Evolutionary conservation across 1,140 invertebrate species (phyloP).

Genomic region (Diabrotica undecimpunctata): DNA sequence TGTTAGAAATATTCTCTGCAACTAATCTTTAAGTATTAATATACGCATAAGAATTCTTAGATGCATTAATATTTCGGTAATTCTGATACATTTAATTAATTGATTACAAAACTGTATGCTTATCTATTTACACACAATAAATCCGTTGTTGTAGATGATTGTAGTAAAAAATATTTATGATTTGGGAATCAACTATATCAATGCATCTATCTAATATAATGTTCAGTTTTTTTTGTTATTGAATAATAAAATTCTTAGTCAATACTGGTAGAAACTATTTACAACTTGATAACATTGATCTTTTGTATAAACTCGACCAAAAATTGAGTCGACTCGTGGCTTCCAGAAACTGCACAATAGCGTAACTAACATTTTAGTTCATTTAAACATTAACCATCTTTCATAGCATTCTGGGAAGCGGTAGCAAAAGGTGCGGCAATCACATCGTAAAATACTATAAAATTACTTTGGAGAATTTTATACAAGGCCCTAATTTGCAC

Average conservation of each 20-base stretch:
- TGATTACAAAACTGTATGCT: too few relatives aligned
- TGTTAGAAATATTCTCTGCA: too few relatives aligned
- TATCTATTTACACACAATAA: too few relatives aligned
- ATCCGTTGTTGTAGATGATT: too few relatives aligned
- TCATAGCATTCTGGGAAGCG: constrained; percentile 12
- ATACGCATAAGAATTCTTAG: too few relatives aligned
- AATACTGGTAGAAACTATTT: not conserved
- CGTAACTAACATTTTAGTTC: constrained; percentile 1
- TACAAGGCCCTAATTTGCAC: constrained; percentile 4
- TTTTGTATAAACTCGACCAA: not conserved
- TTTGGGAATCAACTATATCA: too few relatives aligned
- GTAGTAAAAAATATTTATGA: too few relatives aligned
- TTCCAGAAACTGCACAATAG: constrained; percentile 17
- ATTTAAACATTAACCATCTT: constrained; percentile 7
- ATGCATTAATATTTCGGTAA: too few relatives aligned
- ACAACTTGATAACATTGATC: not conserved
- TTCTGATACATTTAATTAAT: too few relatives aligned
- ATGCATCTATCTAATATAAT: too few relatives aligned
- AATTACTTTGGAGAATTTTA: constrained; percentile 28
- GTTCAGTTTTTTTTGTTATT: too few relatives aligned
- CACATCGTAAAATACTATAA: constrained; percentile 31
- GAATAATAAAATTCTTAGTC: not conserved
- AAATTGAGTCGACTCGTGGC: constrained; percentile 13
- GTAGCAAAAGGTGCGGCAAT: constrained; percentile 12
- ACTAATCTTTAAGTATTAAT: too few relatives aligned